Conservation (phyloP, 2,888 invertebrate genomes). For the Dorcus parallelipipedus region DNA sequence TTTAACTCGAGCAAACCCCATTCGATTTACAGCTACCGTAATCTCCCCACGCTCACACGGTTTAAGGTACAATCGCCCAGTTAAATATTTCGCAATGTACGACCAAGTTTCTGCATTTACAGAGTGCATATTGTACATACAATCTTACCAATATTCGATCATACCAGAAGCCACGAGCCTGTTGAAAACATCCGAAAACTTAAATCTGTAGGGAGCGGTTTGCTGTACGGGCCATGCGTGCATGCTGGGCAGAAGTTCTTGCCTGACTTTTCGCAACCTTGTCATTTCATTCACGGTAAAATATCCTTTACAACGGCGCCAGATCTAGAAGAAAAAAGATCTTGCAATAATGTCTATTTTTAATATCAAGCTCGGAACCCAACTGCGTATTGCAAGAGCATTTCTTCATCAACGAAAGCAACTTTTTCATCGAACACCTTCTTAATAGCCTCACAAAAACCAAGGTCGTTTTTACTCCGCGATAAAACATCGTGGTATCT, state of each 20-base stretch:
- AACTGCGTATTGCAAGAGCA: slow-evolving; percentile 7
- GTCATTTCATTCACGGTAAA: neutral
- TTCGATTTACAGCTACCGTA: too few relatives aligned
- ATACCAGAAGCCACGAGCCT: slow-evolving; percentile 10
- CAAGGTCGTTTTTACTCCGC: slow-evolving; percentile 5
- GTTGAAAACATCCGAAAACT: slow-evolving; percentile 7
- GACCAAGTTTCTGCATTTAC: too few relatives aligned
- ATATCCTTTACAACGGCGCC: too few relatives aligned
- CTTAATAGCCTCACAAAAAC: slow-evolving; percentile 8
- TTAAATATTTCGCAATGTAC: too few relatives aligned
- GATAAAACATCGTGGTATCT: slow-evolving; percentile 8
- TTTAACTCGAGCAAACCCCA: too few relatives aligned
- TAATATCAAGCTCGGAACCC: neutral
- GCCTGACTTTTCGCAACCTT: slow-evolving; percentile 6
- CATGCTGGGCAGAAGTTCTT: slow-evolving; percentile 9
- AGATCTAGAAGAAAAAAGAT: neutral
- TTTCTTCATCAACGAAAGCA: slow-evolving; percentile 15
- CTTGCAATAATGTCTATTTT: too few relatives aligned
- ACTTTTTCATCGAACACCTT: neutral
- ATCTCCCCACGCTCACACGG: too few relatives aligned
- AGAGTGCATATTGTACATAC: too few relatives aligned
- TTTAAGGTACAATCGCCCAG: too few relatives aligned
- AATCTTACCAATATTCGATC: slow-evolving; percentile 12
- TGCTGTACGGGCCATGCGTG: slow-evolving; percentile 13
- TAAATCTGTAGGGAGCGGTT: slow-evolving; percentile 7